Evolutionary conservation across 2,888 invertebrate species (phyloP), one percentile per base, ranked within the genome.

Genomic region (Amaurobius ferox): DNA sequence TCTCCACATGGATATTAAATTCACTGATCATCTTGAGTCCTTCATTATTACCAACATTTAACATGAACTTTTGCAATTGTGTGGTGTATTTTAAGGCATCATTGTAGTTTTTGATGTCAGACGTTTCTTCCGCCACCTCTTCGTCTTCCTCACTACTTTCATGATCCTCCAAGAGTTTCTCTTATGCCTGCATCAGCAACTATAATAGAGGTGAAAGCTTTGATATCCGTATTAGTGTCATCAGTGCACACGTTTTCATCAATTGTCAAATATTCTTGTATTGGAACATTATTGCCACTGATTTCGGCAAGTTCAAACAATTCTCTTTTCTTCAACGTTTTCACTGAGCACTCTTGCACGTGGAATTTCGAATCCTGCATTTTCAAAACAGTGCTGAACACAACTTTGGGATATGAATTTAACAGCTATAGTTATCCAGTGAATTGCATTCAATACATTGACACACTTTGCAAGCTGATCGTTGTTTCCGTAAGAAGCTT

Each of bases 361-460:
- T 23, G 16, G 64, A 11, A 6, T 64, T 64, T 28, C 23, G 23
- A 64, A 28, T 2, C 16, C n/a, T 29, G 26, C 28, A 13, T 64
- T 64, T 67, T 67, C 32, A 35, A 67, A 67, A 35, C 67, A 67
- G 32, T 6, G 30, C 35, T 67, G 13, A 67, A 67, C 19, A 67
- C 67, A 67, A 67, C 67, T 67, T 70, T 39, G 39, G 3, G 39
- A 70, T 70, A 70, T 28, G 11, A 1, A 70, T 35, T 29, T 32
- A 29, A 67, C 67, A 67, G 67, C 30, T n/a, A 30, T 67, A 32
- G 67, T 67, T 11, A 30, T 70, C 70, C 70, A 70, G 40, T 70
- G 19, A 7, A 39, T 23, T 35, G 70, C 35, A 39, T 70, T 70
- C 70, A 70, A 70, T 5, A 70, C 40, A 70, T 40, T 70, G 39